Conservation (phyloP, 2,113 vertebrate genomes). For the Artemisiospiza belli region DNA sequence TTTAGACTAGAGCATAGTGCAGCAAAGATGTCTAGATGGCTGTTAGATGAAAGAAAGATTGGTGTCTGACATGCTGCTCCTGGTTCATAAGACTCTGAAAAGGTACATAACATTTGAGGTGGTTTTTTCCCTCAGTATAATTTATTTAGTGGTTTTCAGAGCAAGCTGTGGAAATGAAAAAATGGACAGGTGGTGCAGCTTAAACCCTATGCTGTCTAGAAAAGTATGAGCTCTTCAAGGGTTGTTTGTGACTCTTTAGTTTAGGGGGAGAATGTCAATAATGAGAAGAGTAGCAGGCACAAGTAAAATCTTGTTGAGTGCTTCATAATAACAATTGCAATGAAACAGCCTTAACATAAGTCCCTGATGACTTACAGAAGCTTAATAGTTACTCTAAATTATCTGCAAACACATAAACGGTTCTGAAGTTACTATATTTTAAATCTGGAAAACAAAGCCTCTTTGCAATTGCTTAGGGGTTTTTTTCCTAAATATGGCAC, state of each 20-base stretch:
- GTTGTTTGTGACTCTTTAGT: neutral
- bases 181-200: neutral
- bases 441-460: slow-evolving; percentile 1
- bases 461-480: neutral
- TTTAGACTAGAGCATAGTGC: neutral
- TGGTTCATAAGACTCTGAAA: neutral
- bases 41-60: neutral
- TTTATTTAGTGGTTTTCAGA: neutral
- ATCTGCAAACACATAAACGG: neutral
- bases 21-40: neutral
- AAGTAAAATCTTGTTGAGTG: neutral
- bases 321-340: neutral
- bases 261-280: neutral
- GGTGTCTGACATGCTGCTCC: neutral
- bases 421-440: neutral
- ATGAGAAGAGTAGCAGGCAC: neutral
- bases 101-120: neutral
- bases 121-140: neutral
- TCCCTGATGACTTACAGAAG: neutral
- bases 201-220: neutral
- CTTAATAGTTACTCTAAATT: slow-evolving; percentile 31
- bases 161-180: neutral
- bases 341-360: neutral
- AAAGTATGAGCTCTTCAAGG: neutral
- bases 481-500: neutral